Percentiles rank a stretch among this genome's conserved stretches.
phyloP scores from a whole-genome alignment of 2,888 invertebrate genomes.

The Lumbricus terrestris region DNA sequence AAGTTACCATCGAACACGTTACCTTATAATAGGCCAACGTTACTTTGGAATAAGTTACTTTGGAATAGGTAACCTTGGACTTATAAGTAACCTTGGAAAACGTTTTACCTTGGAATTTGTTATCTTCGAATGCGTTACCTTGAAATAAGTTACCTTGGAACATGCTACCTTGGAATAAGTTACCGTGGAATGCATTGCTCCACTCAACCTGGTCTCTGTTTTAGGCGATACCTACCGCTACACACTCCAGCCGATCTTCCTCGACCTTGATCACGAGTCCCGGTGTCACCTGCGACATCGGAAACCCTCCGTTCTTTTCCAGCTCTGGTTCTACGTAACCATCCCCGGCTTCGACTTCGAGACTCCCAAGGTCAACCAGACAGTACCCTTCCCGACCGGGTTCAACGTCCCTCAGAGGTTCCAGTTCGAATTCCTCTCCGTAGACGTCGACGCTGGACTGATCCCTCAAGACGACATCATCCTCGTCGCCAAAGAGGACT shows the following conservation, averaged over 20 bases:
- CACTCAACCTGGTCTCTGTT: background rate
- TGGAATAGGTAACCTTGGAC: too few relatives aligned
- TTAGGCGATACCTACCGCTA: constrained; percentile 51
- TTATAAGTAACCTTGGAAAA: too few relatives aligned
- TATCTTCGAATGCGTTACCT: too few relatives aligned
- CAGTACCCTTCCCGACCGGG: constrained; percentile 23
- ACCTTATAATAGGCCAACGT: too few relatives aligned
- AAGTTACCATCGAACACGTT: too few relatives aligned
- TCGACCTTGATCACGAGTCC: constrained; percentile 44
- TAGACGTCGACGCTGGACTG: constrained; percentile 39
- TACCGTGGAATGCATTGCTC: background rate
- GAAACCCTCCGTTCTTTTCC: constrained; percentile 50
- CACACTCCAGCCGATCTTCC: constrained; percentile 49
- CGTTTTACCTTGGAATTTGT: too few relatives aligned
- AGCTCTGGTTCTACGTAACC: constrained; percentile 47
- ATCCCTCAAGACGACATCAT: constrained; percentile 46
- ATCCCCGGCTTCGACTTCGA: constrained; percentile 42
- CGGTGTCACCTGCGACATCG: constrained; percentile 51
- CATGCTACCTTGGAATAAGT: background rate
- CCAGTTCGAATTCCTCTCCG: constrained; percentile 42
- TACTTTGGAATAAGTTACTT: too few relatives aligned
- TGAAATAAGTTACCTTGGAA: too few relatives aligned
- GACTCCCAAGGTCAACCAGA: constrained; percentile 30
- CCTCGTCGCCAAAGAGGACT: constrained; percentile 39
- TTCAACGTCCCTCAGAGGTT: constrained; percentile 9